These are phyloP conservation scores for Myathropa florea DNA, from an alignment of 2,888 invertebrate genomes.

Conservation along the genomic window DNA sequence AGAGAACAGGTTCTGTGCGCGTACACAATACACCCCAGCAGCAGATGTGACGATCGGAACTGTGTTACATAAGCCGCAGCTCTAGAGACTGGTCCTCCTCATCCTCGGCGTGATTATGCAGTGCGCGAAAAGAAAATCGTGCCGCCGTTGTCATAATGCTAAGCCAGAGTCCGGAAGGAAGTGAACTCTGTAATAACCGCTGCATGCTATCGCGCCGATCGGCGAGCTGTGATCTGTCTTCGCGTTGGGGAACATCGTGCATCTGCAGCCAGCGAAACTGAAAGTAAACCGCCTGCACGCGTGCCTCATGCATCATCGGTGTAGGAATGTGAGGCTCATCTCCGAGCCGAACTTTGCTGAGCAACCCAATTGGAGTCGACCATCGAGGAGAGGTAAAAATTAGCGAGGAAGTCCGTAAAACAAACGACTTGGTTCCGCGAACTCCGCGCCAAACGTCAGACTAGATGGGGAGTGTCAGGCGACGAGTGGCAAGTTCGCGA, in stretches of 20 bases:
- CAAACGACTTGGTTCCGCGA: not conserved
- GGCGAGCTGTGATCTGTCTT: constrained; percentile 28
- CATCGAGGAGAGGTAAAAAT: constrained; percentile 27
- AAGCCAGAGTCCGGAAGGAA: constrained; percentile 64
- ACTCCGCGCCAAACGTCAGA: not conserved
- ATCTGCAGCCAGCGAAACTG: constrained; percentile 21
- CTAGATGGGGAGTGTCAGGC: not conserved
- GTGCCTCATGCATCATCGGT: constrained; percentile 34
- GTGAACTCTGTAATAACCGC: constrained; percentile 40
- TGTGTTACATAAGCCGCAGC: constrained; percentile 35
- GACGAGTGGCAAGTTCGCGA: constrained; percentile 43
- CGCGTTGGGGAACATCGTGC: not conserved
- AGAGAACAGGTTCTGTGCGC: constrained; percentile 47
- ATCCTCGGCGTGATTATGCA: constrained; percentile 1
- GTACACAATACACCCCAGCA: constrained; percentile 13
- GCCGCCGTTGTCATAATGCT: constrained; percentile 52
- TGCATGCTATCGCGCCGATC: constrained; percentile 29
- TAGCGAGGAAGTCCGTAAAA: constrained; percentile 38
- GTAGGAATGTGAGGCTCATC: constrained; percentile 12
- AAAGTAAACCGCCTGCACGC: constrained; percentile 59
- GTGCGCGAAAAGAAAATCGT: constrained; percentile 26
- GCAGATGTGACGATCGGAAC: constrained; percentile 40
- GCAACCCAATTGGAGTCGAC: not conserved
- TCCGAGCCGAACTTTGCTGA: not conserved
- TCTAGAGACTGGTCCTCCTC: constrained; percentile 13